A percentile compares a stretch with the other conserved stretches of the same genome.
Conservation (phyloP, 1,140 invertebrate genomes). For the Pararge aegeria region DNA sequence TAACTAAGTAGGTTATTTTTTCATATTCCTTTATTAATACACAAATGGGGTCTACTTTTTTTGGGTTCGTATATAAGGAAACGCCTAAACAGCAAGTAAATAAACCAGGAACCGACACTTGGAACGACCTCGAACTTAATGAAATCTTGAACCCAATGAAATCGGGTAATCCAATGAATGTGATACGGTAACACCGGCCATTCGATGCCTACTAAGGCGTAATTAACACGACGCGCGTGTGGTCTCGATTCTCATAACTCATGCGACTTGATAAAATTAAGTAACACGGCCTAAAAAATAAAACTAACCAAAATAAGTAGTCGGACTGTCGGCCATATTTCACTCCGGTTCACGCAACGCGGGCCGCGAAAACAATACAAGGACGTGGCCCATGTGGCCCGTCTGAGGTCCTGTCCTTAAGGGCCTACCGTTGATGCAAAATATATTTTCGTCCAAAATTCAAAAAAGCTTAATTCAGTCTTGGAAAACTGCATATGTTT, state of each 20-base stretch:
- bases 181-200: neutral
- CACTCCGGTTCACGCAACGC: constrained; percentile 72
- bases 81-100: too few species aligned
- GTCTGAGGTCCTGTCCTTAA: constrained; percentile 36
- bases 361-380: constrained; percentile 76
- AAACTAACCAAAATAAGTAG: constrained; percentile 64
- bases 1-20: too few species aligned
- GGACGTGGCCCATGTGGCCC: constrained; percentile 44
- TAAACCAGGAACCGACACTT: too few species aligned
- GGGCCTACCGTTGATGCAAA: too few species aligned
- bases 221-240: constrained; percentile 72
- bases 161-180: neutral
- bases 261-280: constrained; percentile 78
- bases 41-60: too few species aligned
- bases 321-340: constrained; percentile 70
- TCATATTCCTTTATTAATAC: too few species aligned
- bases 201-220: constrained; percentile 36
- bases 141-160: neutral
- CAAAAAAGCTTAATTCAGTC: too few species aligned
- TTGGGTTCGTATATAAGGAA: too few species aligned
- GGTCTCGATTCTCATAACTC: constrained; percentile 72
- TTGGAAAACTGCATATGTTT: too few species aligned
- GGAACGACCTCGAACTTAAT: too few species aligned
- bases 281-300: constrained; percentile 68
- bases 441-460: too few species aligned